Evolutionary conservation across 1,140 invertebrate genomes (phyloP).

Genomic region (Pentalonia nigronervosa): DNA sequence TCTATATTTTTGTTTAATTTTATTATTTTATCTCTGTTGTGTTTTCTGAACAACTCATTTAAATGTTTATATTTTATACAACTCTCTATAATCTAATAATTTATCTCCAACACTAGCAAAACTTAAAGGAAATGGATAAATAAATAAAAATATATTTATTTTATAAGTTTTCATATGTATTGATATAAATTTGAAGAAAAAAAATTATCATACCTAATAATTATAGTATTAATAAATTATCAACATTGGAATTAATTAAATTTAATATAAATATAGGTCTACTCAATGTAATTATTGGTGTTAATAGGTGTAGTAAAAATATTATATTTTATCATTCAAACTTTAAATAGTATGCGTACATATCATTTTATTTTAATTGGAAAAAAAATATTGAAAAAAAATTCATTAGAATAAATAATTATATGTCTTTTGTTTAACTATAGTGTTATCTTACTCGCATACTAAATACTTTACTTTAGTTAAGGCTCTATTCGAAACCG

Average conservation of each 20-base stretch:
- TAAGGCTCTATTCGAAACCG: not conserved
- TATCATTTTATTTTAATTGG: not conserved
- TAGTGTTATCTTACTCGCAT: not conserved
- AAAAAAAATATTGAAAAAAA: not conserved
- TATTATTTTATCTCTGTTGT: too few relatives aligned
- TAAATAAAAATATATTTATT: too few relatives aligned
- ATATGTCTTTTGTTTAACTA: not conserved
- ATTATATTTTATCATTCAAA: not conserved
- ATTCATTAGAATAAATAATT: not conserved
- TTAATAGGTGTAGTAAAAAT: not conserved
- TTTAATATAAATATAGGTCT: not conserved
- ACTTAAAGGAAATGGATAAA: too few relatives aligned
- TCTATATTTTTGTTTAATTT: too few relatives aligned
- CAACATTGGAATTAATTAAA: too few relatives aligned
- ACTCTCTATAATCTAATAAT: too few relatives aligned
- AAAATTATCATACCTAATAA: too few relatives aligned
- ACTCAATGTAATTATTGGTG: not conserved
- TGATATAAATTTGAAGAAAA: not conserved
- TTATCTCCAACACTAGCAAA: too few relatives aligned
- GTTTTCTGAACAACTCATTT: too few relatives aligned
- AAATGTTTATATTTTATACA: too few relatives aligned
- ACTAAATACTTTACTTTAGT: not conserved
- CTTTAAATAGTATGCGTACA: not conserved
- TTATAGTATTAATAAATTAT: too few relatives aligned
- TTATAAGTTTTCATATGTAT: not conserved